Base-by-base conservation (phyloP, 1,140 invertebrate genomes). In the Oppia nitens region DNA sequence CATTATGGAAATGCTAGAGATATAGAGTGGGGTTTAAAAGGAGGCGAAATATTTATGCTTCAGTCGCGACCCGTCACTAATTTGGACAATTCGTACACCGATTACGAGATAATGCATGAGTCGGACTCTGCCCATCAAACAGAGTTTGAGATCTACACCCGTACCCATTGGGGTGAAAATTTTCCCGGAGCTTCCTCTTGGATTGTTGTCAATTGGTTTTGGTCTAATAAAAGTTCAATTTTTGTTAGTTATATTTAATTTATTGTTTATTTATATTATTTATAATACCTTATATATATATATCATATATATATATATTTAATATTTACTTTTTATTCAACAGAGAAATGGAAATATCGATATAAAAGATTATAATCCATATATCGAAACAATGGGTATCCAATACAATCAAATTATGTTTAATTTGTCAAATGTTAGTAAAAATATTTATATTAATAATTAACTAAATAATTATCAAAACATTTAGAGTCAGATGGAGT, bases 21-120 rank as follows among this genome's bases (percentile, higher is more conserved):
- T 50, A 66, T 66, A 27, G 65, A 66, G 58, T 66, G 63, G 64
- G 65, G 64, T 6, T 56, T 62, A 17, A 40, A 53, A 20, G 28
- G 32, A 11, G 21, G 23, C 52, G 11, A 24, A 59, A 47, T 60
- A 4, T 55, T 25, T 50, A 29, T 55, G 17, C 55, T 64, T 27
- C 58, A 65, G 58, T 63, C 62, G 20, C 57, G 64, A n/a, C 64
- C 64, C 11, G 57, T 65, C 0, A 65, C 64, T 12, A 59, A 29
- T 28, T 26, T 53, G 6, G 53, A 59, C 4, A 32, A 48, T 1
- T 40, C 23, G 9, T 60, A 49, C 32, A 64, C 55, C n/a, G 52
- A 60, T 45, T 60, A 45, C 29, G 62, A 65, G 53, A 52, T 65
- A 9, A 64, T 60, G 21, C 60, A 63, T 48, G 59, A 65, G 23